phyloP scores from a whole-genome alignment of 2,888 invertebrate genomes.

The Perizoma affinitatum region DNA sequence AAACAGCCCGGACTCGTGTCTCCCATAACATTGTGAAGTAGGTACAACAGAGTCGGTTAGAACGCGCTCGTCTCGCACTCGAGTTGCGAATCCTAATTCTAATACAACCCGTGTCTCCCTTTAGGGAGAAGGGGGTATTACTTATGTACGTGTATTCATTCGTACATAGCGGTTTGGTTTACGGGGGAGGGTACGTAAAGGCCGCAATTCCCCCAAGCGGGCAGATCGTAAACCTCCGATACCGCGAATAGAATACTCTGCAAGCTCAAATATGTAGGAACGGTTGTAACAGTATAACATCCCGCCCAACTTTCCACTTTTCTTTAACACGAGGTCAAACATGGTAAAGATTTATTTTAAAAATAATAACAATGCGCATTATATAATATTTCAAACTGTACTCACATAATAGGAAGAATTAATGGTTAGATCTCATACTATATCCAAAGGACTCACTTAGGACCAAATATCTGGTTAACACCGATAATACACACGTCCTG shows the following conservation, averaged over 20 bases:
- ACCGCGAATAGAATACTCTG: constrained; percentile 78
- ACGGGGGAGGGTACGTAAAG: constrained; percentile 71
- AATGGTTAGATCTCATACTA: no score
- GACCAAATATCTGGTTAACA: no score
- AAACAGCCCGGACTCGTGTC: constrained; percentile 30
- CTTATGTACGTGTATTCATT: constrained; percentile 69
- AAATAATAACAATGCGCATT: no score
- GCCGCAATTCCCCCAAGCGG: constrained; percentile 80
- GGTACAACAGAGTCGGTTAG: constrained; percentile 44
- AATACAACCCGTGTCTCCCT: constrained; percentile 64
- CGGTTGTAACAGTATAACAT: constrained; percentile 55
- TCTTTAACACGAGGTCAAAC: constrained; percentile 36
- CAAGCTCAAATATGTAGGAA: constrained; percentile 69
- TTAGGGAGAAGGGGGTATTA: constrained; percentile 59
- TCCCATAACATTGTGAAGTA: constrained; percentile 32
- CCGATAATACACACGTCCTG: no score
- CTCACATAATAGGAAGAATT: no score
- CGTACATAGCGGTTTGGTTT: constrained; percentile 57
- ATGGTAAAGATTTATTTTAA: no score
- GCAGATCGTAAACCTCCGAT: constrained; percentile 80
- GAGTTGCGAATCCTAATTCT: constrained; percentile 76
- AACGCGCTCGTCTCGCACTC: constrained; percentile 56
- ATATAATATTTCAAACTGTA: no score
- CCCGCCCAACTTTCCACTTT: constrained; percentile 46
- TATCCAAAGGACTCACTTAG: no score